Percentiles rank a stretch among this genome's conserved stretches.
These are phyloP conservation scores for Euclidia mi DNA, from an alignment of 2,888 invertebrate genomes.

Conservation along the genomic window DNA sequence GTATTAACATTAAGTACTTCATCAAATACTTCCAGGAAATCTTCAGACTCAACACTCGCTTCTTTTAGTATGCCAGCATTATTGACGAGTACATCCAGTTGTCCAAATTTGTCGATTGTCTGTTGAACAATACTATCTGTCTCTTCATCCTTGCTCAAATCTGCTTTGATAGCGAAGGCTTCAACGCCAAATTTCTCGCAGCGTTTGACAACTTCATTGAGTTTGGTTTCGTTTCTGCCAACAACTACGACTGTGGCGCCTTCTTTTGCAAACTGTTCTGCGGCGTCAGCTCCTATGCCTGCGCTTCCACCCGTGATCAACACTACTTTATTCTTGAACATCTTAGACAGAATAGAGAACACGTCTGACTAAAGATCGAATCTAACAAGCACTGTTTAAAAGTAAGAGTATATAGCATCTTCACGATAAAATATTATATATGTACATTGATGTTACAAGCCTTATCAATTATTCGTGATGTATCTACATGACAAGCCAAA, in stretches of 20 bases:
- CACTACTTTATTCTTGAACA: constrained; percentile 60
- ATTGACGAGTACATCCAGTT: constrained; percentile 40
- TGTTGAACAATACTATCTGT: constrained; percentile 16
- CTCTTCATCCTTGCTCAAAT: constrained; percentile 31
- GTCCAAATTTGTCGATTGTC: constrained; percentile 34
- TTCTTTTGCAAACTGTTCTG: constrained; percentile 62
- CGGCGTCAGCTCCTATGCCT: constrained; percentile 68
- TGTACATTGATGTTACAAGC: no score
- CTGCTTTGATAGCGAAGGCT: constrained; percentile 31
- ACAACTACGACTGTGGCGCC: constrained; percentile 64
- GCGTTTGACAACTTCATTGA: constrained; percentile 50
- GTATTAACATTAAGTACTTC: no score
- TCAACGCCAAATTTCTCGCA: constrained; percentile 43
- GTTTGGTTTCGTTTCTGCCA: constrained; percentile 61
- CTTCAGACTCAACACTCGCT: no score
- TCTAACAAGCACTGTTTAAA: no score
- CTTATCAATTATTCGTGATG: no score
- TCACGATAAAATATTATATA: no score
- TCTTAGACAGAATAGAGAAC: no score
- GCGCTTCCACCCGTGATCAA: constrained; percentile 67
- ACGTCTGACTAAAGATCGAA: no score
- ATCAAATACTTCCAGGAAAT: no score
- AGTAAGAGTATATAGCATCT: no score
- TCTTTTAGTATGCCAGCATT: no score
- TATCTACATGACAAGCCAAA: no score